phyloP scores from a whole-genome alignment of 2,888 invertebrate species.

The Trachelus tabidus region DNA sequence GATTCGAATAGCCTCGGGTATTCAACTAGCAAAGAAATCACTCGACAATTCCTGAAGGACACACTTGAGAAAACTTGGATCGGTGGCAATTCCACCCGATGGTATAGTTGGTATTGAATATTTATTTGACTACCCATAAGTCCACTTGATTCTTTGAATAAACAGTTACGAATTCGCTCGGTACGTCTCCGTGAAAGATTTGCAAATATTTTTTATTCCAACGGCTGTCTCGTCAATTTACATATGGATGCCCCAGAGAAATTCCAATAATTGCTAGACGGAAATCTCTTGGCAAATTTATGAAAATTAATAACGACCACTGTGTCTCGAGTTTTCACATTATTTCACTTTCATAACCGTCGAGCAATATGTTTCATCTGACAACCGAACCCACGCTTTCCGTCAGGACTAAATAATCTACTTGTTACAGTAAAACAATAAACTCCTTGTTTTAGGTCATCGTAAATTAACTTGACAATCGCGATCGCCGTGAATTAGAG shows the following conservation, averaged over 20 bases:
- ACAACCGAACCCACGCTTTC: not conserved
- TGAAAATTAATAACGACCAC: not conserved
- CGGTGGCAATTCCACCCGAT: not conserved
- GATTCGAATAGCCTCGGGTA: not conserved
- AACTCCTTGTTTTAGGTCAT: not conserved
- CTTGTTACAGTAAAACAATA: not conserved
- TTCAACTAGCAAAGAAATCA: conserved; percentile 7
- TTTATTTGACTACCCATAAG: not conserved
- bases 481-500: not conserved
- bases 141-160: not conserved
- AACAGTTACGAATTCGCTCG: not conserved
- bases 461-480: not conserved
- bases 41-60: not conserved
- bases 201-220: not conserved
- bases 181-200: not conserved
- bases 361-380: not conserved
- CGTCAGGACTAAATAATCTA: not conserved
- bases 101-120: not conserved
- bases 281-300: not conserved
- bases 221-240: not conserved
- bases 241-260: not conserved
- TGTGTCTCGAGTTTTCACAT: not conserved
- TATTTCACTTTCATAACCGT: not conserved
- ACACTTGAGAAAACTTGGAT: not conserved
- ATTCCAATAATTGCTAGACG: not conserved